Base-by-base conservation (phyloP, 1,140 invertebrate genomes). In the Drosophila melanica region DNA sequence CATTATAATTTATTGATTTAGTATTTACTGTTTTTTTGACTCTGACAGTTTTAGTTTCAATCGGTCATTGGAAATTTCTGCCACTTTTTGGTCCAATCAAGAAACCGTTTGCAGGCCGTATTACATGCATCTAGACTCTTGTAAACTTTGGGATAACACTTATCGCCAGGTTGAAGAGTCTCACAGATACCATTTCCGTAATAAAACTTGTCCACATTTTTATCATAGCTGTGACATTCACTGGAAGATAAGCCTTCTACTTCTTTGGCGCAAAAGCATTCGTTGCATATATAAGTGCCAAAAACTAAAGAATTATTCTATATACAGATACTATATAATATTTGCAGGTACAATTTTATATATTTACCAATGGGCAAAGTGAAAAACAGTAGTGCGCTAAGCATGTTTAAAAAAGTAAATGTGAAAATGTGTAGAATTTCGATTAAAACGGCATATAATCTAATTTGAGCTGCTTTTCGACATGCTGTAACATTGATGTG, bases 251-350 rank as follows among this genome's bases (percentile, higher is more conserved):
- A 1, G 0, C 7, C 6, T 0, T 20, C 12, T 4, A 16, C 2
- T 3, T 39, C 10, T 2, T 27, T 30, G 27, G 41, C 64, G 27
- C 68, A 71, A 18, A 58, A 70, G 11, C 68, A 71, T 58, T 71
- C 60, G 27, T 71, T 71, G 30, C 68, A 71, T 1, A 0, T 10
- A 14, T 37, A 37, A 4, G 7, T 3, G 1, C 23, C 16, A 20
- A 35, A 7, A 27, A n/a, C 63, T 66, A 23, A 16, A 35, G 1
- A 10, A 18, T 16, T 14, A 33, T 8, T 20, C 12, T 14, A 23
- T 10, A 10, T 30, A 9, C 11, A 14, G 16, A 33, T 33, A 33
- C 7, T 10, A 18, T 35, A 2, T 12, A 10, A 20, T 58, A 11
- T 23, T 42, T 16, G 7, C 3, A 35, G 33, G 0, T 51, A 35